Evolutionary conservation across 2,888 invertebrate genomes (phyloP).

Genomic region (Drosophila hawaiiensis): DNA sequence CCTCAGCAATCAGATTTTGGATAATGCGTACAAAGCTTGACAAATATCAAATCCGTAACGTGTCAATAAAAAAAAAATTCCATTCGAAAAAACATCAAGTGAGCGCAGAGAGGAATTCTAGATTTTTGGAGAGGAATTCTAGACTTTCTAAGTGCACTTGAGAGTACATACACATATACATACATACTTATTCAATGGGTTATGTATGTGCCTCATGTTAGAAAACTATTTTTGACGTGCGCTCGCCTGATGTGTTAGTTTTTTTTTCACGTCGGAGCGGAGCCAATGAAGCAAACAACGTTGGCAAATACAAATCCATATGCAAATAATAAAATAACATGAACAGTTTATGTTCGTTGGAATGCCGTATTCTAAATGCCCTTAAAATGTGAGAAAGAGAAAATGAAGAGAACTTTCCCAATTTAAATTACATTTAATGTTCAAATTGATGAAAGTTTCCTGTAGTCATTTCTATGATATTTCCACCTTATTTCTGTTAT

Average conservation of each 20-base stretch:
- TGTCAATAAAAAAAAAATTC: conserved; percentile 46
- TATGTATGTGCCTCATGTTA: conserved; percentile 41
- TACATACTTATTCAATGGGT: conserved; percentile 11
- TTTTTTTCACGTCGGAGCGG: conserved; percentile 21
- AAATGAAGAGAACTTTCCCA: not conserved
- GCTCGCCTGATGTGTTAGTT: conserved; percentile 37
- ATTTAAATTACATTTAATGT: not conserved
- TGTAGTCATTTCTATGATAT: not conserved
- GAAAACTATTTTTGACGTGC: conserved; percentile 67
- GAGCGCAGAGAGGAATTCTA: conserved; percentile 34
- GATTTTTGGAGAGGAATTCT: not conserved
- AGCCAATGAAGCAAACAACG: conserved; percentile 40
- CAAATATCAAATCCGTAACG: conserved; percentile 35
- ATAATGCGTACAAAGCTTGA: conserved; percentile 45
- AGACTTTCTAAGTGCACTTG: not conserved
- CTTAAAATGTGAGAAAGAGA: not conserved
- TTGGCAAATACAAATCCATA: conserved; percentile 28
- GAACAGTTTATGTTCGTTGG: not conserved
- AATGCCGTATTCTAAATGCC: conserved; percentile 15
- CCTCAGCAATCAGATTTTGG: not conserved
- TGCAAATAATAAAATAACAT: conserved; percentile 40
- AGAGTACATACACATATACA: not conserved
- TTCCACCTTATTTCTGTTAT: not conserved
- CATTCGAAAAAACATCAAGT: conserved; percentile 7
- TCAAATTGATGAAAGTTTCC: not conserved